These are phyloP conservation scores for Ceyx erithaca DNA, from an alignment of 2,797 vertebrate species.

Conservation along the genomic window DNA sequence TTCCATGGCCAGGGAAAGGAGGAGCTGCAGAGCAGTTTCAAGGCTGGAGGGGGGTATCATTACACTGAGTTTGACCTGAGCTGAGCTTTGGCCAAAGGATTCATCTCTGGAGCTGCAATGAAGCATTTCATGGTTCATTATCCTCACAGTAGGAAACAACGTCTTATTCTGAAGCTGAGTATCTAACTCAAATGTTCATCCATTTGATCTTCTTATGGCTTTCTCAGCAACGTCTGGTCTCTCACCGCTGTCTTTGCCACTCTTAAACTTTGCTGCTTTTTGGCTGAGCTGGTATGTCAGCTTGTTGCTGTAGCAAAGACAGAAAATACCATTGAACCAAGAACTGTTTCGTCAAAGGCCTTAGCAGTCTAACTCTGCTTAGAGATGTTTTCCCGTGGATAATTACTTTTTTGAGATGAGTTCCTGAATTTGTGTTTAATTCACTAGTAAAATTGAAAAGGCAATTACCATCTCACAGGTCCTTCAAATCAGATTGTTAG, in stretches of 20 bases:
- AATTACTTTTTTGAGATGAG: constrained; percentile 32
- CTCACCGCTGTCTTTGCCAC: not conserved
- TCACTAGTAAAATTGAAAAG: constrained; percentile 23
- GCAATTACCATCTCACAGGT: constrained; percentile 25
- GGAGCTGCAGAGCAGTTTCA: not conserved
- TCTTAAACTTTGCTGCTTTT: constrained; percentile 5
- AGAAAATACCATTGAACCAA: not conserved
- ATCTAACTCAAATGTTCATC: not conserved
- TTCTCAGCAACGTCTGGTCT: constrained; percentile 25
- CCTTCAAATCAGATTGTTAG: constrained; percentile 45
- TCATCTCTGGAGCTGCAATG: constrained; percentile 8
- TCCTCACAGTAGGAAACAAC: constrained; percentile 26
- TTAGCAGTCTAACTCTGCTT: not conserved
- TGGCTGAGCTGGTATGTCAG: constrained; percentile 10
- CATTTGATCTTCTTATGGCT: not conserved
- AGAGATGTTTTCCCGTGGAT: not conserved
- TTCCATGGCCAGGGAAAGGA: not conserved
- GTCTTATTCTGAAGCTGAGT: constrained; percentile 14
- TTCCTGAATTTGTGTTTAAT: constrained; percentile 40
- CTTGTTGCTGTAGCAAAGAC: not conserved
- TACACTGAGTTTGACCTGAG: constrained; percentile 45
- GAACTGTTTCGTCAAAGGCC: not conserved
- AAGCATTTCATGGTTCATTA: constrained; percentile 52
- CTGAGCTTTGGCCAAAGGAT: constrained; percentile 45
- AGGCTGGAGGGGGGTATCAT: not conserved